Percentiles rank a stretch among this genome's conserved stretches.
phyloP scores from a whole-genome alignment of 2,888 invertebrate species.

The Spialia ferax region DNA sequence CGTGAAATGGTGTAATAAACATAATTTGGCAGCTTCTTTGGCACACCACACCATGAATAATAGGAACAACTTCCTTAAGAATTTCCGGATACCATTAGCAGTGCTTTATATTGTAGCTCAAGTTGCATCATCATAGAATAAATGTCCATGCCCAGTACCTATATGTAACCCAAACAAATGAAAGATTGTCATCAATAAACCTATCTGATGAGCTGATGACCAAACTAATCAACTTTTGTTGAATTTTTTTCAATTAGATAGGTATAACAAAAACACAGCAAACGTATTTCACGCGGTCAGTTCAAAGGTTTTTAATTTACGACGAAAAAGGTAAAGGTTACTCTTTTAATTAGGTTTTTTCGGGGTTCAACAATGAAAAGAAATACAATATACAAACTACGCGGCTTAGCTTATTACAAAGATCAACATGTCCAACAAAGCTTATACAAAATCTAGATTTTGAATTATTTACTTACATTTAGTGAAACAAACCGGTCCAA shows the following conservation, averaged over 20 bases:
- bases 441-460: neutral
- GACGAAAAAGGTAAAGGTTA: too few relatives aligned
- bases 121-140: neutral
- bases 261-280: too few relatives aligned
- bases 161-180: too few relatives aligned
- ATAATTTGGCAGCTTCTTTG: slow-evolving; percentile 1
- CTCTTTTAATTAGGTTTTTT: too few relatives aligned
- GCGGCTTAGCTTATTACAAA: neutral
- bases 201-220: too few relatives aligned
- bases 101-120: neutral
- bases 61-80: neutral
- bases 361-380: too few relatives aligned
- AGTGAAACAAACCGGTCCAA: slow-evolving; percentile 8
- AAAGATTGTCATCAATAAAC: too few relatives aligned
- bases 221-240: too few relatives aligned
- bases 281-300: too few relatives aligned
- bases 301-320: too few relatives aligned
- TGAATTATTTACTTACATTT: slow-evolving; percentile 1
- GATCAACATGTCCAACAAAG: neutral
- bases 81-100: slow-evolving; percentile 20
- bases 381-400: neutral
- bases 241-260: too few relatives aligned
- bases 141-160: too few relatives aligned
- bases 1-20: neutral
- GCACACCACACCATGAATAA: slow-evolving; percentile 11